phyloP scores from a whole-genome alignment of 2,797 vertebrate genomes.

The Urophycis tenuis region DNA sequence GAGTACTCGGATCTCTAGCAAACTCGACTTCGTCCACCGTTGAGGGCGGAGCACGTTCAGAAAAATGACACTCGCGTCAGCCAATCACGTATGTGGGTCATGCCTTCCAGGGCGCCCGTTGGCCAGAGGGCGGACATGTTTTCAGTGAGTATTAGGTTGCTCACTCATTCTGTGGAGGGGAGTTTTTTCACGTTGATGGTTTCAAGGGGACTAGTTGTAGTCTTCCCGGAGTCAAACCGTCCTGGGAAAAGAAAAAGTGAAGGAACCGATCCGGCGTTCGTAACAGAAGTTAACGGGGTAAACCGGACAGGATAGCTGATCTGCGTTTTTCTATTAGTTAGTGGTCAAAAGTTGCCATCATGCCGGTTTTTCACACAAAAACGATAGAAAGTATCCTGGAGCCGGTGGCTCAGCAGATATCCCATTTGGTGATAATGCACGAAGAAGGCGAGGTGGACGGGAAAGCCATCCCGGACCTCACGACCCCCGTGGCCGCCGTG shows the following conservation, averaged over 20 bases:
- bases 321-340: constrained; percentile 38
- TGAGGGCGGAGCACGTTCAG: constrained; percentile 32
- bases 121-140: constrained; percentile 34
- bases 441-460: constrained; percentile 98
- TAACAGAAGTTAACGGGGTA: neutral
- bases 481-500: constrained; percentile 88
- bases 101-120: constrained; percentile 40
- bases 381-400: constrained; percentile 98
- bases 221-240: constrained; percentile 45
- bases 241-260: constrained; percentile 26
- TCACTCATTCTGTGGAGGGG: constrained; percentile 33
- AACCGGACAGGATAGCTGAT: constrained; percentile 23
- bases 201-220: constrained; percentile 50
- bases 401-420: constrained; percentile 99
- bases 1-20: constrained; percentile 60
- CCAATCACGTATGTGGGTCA: constrained; percentile 51
- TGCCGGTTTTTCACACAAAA: constrained; percentile 98
- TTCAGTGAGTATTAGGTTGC: constrained; percentile 36
- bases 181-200: constrained; percentile 52
- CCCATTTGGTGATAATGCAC: constrained; percentile 99
- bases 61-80: constrained; percentile 25
- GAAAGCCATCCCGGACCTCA: constrained; percentile 95
- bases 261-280: constrained; percentile 26
- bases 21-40: constrained; percentile 40
- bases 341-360: constrained; percentile 61